These are phyloP conservation scores for Tipula unca DNA, from an alignment of 2,888 invertebrate species.

Conservation along the genomic window DNA sequence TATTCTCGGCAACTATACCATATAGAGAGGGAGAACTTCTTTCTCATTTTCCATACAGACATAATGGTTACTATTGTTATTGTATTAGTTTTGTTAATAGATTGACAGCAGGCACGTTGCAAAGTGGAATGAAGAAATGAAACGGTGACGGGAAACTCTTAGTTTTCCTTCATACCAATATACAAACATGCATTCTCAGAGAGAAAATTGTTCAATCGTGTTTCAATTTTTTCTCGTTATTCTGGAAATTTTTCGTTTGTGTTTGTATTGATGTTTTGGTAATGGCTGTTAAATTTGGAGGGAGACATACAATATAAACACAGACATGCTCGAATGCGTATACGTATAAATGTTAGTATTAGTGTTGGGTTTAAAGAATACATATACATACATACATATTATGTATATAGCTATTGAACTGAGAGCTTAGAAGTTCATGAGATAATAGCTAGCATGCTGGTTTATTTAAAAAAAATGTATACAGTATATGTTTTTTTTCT, in stretches of 20 bases:
- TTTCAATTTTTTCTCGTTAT: background rate
- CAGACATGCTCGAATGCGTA: background rate
- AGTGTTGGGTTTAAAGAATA: background rate
- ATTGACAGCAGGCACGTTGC: background rate
- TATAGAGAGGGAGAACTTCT: background rate
- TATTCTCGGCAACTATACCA: background rate
- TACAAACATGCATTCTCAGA: background rate
- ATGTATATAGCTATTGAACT: background rate
- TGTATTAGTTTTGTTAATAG: background rate
- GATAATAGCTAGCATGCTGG: background rate
- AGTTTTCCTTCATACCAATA: background rate
- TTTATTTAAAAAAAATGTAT: background rate
- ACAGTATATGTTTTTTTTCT: background rate
- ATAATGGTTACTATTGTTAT: background rate
- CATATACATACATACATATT: too few relatives aligned
- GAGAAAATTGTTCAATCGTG: background rate
- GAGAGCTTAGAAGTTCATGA: background rate
- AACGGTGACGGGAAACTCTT: background rate
- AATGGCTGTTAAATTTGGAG: background rate
- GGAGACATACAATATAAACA: background rate
- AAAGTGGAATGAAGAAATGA: background rate
- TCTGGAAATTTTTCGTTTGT: background rate
- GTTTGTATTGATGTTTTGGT: background rate
- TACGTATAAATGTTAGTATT: background rate
- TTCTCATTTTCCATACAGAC: background rate